Conservation (phyloP, 2,113 vertebrate species). For the Crotalus tigris region DNA sequence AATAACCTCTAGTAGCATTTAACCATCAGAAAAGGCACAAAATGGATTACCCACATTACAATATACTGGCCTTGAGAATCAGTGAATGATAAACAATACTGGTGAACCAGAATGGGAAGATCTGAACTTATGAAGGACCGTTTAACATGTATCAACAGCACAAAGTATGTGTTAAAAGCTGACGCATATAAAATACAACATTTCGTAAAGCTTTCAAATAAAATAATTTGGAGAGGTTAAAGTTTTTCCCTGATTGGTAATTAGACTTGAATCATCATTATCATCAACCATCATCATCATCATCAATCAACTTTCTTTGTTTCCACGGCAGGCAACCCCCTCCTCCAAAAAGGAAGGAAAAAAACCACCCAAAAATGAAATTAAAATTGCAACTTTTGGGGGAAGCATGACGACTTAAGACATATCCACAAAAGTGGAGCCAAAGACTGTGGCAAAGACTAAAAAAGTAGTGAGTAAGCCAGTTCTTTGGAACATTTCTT, state of each 20-base stretch:
- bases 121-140: neutral
- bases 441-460: neutral
- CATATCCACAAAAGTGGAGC: neutral
- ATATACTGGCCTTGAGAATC: neutral
- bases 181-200: neutral
- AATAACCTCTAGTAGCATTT: neutral
- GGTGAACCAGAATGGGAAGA: neutral
- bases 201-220: neutral
- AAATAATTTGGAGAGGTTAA: neutral
- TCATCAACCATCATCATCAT: neutral
- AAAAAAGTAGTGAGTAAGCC: neutral
- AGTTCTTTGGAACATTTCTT: neutral
- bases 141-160: neutral
- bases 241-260: neutral
- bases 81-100: neutral
- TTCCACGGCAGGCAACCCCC: neutral
- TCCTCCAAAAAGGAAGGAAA: neutral
- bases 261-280: neutral
- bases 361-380: neutral
- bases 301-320: neutral
- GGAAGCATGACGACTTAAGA: neutral
- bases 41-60: too few species aligned
- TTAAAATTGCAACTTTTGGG: neutral
- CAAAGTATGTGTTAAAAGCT: neutral
- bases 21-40: neutral